Evolutionary conservation across 2,797 vertebrate genomes (phyloP), one percentile per base, ranked within the genome.

Genomic region (Alca torda): DNA sequence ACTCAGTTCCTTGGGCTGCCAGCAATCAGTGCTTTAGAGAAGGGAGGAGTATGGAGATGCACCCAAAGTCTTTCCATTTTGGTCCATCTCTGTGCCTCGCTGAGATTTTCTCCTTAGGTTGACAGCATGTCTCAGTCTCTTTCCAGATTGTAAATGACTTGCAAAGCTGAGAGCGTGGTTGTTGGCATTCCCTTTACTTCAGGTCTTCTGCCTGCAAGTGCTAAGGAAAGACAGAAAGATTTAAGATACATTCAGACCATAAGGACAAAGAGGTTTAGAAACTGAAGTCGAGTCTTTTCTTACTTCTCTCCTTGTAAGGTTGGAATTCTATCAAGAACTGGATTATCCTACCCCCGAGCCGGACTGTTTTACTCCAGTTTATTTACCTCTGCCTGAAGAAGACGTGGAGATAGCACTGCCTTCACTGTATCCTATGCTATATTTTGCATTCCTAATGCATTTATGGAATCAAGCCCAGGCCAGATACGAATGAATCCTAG

Each of bases 161-260:
- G 53, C 60, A 64, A 79, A 90, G 64, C 75, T 53, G 48, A 64
- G 31, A 79, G 67, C 1, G 7, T 61, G 56, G 56, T 41, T 82
- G 67, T 28, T 94, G 90, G 68, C 74, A 64, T 92, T 93, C 64
- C 45, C 16, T 96, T 83, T 86, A 48, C 73, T 95, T 87, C 37
- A 60, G 16, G 25, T 70, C 45, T 94, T 84, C 75, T 85, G 68
- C 41, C 39, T 90, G n/a, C 37, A 89, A 89, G 59, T 56, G 56
- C 51, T 87, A 50, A 1, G 2, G 25, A 89, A 90, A 84, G 78
- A 69, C 39, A 91, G 57, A 69, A 93, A 60, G 70, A 70, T 13
- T 60, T 80, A 87, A 86, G n/a, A 60, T 46, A 53, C 41, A n/a
- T 84, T 63, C 53, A 77, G 41, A 64, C 51, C 17, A 9, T 10